Base-by-base conservation (phyloP, 2,797 vertebrate species). In the Enteromius trimaculatus region DNA sequence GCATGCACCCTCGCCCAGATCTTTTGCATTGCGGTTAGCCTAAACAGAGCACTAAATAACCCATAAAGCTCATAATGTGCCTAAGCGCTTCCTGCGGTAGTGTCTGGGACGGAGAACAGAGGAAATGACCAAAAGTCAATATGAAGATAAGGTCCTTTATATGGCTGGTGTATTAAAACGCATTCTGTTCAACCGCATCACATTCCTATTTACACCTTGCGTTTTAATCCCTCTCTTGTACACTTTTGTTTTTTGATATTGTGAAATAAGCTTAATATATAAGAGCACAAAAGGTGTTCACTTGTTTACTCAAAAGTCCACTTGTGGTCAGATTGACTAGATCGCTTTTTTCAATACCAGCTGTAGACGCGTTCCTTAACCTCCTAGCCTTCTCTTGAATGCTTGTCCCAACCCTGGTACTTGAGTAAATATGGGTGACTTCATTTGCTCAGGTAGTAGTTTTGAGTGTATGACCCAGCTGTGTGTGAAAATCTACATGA, bases 1-100 rank as follows among this genome's bases (percentile, higher is more conserved):
- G 3, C 29, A 44, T 44, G 42, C 9, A 42, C 44, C 75, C 17
- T 60, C 23, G 26, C 68, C 31, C 6, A 3, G 34, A 77, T 81
- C 80, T 81, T 66, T 53, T 64, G 66, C 16, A 11, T 62, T 23
- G 26, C 60, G 39, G n/a, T 66, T 72, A 69, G 55, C 26, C 74
- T 74, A 64, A 55, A 51, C 13, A 3, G 39, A 68, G 49, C 14
- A 26, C 34, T 44, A 44, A 68, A 44, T 80, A 55, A 47, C 37
- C 65, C 17, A 66, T 68, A 47, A 76, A 76, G 77, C 85, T 68
- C 60, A 74, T 76, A 76, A 83, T 37, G n/a, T 49, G 37, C 26
- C 51, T 60, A 62, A 44, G 34, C 42, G 34, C 42, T 49, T 69
- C 11, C 68, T 64, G 53, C 0, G 1, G 29, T 42, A 42, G 47